Evolutionary conservation across 2,797 vertebrate genomes (phyloP).

Genomic region (Anomalospiza imberbis): DNA sequence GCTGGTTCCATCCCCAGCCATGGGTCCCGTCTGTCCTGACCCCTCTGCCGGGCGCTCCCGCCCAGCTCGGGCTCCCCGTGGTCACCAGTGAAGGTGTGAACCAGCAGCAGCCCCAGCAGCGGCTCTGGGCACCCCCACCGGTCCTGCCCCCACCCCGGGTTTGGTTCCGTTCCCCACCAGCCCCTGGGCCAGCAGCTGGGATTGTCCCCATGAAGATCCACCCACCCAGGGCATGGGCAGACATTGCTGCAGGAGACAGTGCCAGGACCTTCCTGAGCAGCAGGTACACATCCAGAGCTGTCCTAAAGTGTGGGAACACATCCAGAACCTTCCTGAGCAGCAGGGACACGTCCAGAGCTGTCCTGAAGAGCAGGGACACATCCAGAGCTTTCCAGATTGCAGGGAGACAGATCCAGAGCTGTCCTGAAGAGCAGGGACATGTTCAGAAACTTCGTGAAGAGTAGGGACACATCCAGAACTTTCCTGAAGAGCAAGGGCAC

Average conservation of each 20-base stretch:
- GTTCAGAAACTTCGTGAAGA: no score
- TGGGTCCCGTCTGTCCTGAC: neutral
- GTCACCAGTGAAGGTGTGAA: rapidly evolving
- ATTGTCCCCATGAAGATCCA: neutral
- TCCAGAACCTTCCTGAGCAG: neutral
- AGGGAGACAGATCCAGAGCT: no score
- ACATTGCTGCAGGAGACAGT: neutral
- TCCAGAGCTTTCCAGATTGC: no score
- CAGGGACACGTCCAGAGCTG: neutral
- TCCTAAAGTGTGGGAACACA: neutral
- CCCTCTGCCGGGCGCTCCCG: neutral
- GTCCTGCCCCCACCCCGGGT: neutral
- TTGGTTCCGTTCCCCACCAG: no score
- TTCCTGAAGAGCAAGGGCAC: no score
- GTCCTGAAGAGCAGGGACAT: no score
- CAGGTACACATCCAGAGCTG: neutral
- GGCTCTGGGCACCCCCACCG: no score
- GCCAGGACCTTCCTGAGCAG: neutral
- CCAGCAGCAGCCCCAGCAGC: no score
- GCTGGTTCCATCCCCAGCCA: neutral
- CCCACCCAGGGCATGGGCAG: neutral
- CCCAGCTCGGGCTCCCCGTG: no score
- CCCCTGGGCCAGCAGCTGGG: neutral
- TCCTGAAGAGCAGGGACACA: no score
- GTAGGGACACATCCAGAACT: no score